Percentiles rank a stretch among this genome's conserved stretches.
These are phyloP conservation scores for Babylonia areolata DNA, from an alignment of 1,140 invertebrate species.

Conservation along the genomic window DNA sequence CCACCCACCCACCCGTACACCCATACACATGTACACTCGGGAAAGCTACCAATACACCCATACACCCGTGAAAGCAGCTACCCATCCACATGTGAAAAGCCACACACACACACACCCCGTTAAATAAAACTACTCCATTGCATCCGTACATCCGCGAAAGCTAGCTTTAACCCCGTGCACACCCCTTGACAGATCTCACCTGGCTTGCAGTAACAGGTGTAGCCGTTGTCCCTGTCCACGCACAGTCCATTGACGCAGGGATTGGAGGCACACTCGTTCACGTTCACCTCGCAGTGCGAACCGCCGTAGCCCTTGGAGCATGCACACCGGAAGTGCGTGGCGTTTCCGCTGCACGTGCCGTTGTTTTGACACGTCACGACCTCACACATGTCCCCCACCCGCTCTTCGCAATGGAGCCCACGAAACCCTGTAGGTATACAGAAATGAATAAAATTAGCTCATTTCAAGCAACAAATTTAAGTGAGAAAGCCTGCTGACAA, in stretches of 20 bases:
- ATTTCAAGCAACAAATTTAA: not conserved
- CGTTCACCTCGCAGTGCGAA: constrained; percentile 54
- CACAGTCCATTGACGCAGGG: constrained; percentile 57
- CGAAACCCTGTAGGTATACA: constrained; percentile 44
- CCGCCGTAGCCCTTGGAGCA: constrained; percentile 61
- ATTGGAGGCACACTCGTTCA: constrained; percentile 53
- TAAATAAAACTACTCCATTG: no score
- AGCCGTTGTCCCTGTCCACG: constrained; percentile 54
- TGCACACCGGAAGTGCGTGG: constrained; percentile 48
- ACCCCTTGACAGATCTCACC: constrained; percentile 33
- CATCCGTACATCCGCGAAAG: no score
- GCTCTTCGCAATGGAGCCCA: constrained; percentile 40
- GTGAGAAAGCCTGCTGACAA: no score
- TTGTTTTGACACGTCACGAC: constrained; percentile 49
- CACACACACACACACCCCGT: no score
- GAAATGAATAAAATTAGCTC: not conserved
- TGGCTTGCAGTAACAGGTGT: constrained; percentile 58
- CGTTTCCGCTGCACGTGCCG: constrained; percentile 50
- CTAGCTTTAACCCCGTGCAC: no score
- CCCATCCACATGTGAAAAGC: no score
- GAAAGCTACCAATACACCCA: no score
- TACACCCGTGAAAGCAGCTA: no score
- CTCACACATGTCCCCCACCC: constrained; percentile 44
- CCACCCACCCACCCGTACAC: no score
- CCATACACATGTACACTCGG: no score